Evolutionary conservation across 2,888 invertebrate species (phyloP), one percentile per base, ranked within the genome.

Genomic region (Plebejus melissa): DNA sequence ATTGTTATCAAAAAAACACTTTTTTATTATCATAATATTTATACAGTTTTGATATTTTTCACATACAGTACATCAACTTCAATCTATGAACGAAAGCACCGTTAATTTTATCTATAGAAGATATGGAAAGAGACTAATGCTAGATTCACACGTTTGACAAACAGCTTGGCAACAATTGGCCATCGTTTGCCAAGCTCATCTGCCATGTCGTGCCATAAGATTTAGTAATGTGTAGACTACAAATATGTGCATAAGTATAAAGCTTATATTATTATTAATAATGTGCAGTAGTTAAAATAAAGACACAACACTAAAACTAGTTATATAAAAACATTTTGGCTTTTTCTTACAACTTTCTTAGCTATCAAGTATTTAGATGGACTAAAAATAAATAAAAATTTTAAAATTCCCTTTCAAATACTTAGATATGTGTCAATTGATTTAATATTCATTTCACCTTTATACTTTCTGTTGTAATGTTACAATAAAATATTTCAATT

Each of bases 61-160:
- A 82, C 80, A 79, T 80, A 80, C 80, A 79, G 82, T 78, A 80
- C 78, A 78, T 76, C 74, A 81, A 80, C 72, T 72, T 85, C 86
- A 85, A 88, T 88, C 87, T 88, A 86, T 90, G 86, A 90, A 90
- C 88, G 79, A 83, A 90, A 89, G 89, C 90, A 90, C 90, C 90
- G 87, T 86, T 85, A 86, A 86, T 84, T 87, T 77, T 76, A 77
- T 79, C 77, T 77, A 79, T 71, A 70, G 22, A 76, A 76, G 32
- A 69, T 69, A 75, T 54, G 46, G 75, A 69, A 41, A 69, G n/a
- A 65, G 13, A 36, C 65, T 54, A 38, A 71, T 57, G n/a, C 16
- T 65, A 65, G 65, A 2, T 54, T 54, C 16, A 65, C 65, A 65
- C 65, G 65, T 32, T 65, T 13, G 32, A 13, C 65, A 65, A 28